Base-by-base conservation (phyloP, 1,140 invertebrate genomes). In the Panagrolaimus sp. region DNA sequence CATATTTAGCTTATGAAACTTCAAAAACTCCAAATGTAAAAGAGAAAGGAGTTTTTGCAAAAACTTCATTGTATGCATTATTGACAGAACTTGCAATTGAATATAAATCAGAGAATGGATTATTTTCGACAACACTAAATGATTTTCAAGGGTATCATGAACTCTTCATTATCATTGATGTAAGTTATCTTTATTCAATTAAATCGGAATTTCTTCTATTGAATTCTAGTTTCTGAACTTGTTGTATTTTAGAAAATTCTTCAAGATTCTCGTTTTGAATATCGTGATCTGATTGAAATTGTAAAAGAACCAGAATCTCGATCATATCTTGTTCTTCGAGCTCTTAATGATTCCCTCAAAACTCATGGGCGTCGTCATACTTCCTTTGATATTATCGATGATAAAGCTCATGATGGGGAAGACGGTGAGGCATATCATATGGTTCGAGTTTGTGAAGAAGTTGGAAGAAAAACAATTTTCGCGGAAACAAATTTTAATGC, bases 181-280 rank as follows among this genome's bases (percentile, higher is more conserved):
- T 55, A 55, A 12, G 48, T 17, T 55, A n/a, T n/a, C n/a, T 55
- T 55, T 15, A 8, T 24, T 55, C 9, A 0, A 24, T n/a, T 7
- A 55, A 8, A 8, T 26, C 14, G 17, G 17, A n/a, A n/a, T n/a
- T n/a, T n/a, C n/a, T n/a, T n/a, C n/a, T n/a, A n/a, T n/a, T n/a
- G n/a, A n/a, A n/a, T n/a, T n/a, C n/a, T n/a, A n/a, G n/a, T n/a
- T 7, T 26, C 32, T 46, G 43, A 5, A 46, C 26, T 12, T 43
- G 65, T 63, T 15, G 0, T 73, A 17, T 15, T 70, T 44, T 43
- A 24, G 58, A 26, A 10, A 63, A 69, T 15, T 55, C 32, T 38
- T 4, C 32, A 38, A 38, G 32, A 38, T 38, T 38, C 32, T 38
- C 32, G 32, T 38, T 38, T 38, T 38, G 32, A 38, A 4, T 38